Conservation (phyloP, 1,140 invertebrate species). For the Eueides isabella region DNA sequence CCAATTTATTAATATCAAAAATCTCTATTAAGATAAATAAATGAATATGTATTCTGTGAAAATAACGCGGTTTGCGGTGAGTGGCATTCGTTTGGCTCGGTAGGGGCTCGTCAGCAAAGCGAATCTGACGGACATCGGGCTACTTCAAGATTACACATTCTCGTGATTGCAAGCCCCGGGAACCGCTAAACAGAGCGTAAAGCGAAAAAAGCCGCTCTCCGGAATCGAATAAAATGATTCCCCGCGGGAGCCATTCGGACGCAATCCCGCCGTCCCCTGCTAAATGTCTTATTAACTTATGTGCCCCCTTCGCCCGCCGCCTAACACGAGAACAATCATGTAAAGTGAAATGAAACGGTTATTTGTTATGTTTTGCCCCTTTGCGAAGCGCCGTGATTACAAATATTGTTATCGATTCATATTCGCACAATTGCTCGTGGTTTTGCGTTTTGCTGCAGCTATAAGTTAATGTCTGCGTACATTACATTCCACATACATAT, state of each 20-base stretch:
- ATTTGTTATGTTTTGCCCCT: conserved; percentile 77
- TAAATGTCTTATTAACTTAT: conserved; percentile 82
- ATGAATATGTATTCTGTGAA: neutral
- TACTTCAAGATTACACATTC: conserved; percentile 48
- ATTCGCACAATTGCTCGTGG: conserved; percentile 53
- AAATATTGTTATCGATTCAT: conserved; percentile 66
- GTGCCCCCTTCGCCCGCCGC: conserved; percentile 54
- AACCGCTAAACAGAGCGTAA: conserved; percentile 79
- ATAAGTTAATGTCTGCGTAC: neutral
- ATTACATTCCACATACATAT: no score
- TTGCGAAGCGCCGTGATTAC: conserved; percentile 60
- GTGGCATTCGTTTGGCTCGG: conserved; percentile 49
- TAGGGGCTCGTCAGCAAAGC: conserved; percentile 51
- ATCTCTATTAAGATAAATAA: neutral
- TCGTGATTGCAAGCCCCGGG: conserved; percentile 61
- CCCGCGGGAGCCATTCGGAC: conserved; percentile 82
- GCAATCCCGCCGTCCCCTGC: conserved; percentile 79
- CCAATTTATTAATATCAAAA: neutral
- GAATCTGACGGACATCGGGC: conserved; percentile 48
- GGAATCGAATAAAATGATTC: conserved; percentile 84
- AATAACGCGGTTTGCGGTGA: conserved; percentile 41
- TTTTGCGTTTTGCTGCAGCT: conserved; percentile 27
- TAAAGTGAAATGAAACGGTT: conserved; percentile 82
- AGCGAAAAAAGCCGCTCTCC: conserved; percentile 76
- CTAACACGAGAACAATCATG: conserved; percentile 80